These are phyloP conservation scores for Nomada fucata DNA, from an alignment of 2,888 invertebrate genomes.

Conservation along the genomic window DNA sequence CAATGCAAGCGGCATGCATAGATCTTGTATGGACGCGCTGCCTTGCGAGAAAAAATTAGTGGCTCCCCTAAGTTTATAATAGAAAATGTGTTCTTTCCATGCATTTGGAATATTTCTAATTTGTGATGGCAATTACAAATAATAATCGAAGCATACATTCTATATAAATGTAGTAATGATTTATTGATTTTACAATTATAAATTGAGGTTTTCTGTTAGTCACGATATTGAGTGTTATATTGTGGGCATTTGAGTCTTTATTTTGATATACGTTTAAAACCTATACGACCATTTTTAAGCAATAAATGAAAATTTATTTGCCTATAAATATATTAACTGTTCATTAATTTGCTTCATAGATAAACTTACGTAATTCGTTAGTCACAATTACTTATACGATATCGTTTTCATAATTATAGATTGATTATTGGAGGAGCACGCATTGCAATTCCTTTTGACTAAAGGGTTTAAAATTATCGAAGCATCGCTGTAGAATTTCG, in stretches of 20 bases:
- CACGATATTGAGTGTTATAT: background rate
- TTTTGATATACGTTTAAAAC: background rate
- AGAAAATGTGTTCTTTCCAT: too few relatives aligned
- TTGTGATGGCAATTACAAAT: background rate
- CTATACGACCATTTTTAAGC: background rate
- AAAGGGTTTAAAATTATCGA: background rate
- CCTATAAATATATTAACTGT: constrained; percentile 1
- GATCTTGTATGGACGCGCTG: too few relatives aligned
- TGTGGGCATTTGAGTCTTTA: background rate
- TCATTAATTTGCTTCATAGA: constrained; percentile 2
- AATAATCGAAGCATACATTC: constrained; percentile 7
- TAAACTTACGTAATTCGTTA: constrained; percentile 17
- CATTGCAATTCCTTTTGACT: too few relatives aligned
- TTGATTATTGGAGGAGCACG: too few relatives aligned
- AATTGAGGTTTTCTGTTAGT: constrained; percentile 2
- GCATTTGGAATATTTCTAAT: too few relatives aligned
- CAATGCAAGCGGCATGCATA: too few relatives aligned
- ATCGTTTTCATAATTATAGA: background rate
- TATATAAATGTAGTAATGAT: constrained; percentile 9
- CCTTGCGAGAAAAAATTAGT: too few relatives aligned
- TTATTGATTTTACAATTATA: constrained; percentile 20
- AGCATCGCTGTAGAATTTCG: background rate
- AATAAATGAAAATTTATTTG: background rate
- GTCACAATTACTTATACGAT: constrained; percentile 15
- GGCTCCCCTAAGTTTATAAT: too few relatives aligned